These are phyloP conservation scores for Catharus minimus DNA, from an alignment of 2,113 vertebrate genomes.

Conservation along the genomic window DNA sequence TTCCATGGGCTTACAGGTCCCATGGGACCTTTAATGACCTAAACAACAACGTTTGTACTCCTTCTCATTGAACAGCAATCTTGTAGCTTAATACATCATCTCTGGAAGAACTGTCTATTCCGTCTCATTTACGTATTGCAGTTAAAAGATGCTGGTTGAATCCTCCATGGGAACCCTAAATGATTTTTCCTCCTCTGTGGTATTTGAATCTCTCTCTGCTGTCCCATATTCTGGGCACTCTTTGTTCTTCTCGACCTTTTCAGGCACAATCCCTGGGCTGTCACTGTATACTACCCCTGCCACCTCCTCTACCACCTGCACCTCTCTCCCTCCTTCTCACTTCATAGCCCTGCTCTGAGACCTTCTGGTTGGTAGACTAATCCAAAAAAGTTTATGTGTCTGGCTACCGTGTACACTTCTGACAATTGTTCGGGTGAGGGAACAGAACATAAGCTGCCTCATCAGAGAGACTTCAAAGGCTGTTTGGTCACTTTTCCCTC, in stretches of 20 bases:
- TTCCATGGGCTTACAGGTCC: neutral
- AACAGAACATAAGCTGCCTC: neutral
- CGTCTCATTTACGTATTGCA: neutral
- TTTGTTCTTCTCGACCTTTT: neutral
- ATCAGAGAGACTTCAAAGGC: neutral
- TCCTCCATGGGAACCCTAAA: neutral
- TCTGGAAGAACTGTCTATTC: neutral
- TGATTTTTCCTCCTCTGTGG: neutral
- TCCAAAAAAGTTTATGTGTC: neutral
- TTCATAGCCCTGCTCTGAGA: neutral
- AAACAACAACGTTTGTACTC: neutral
- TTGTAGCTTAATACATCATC: neutral
- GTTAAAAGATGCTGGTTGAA: neutral
- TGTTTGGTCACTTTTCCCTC: neutral
- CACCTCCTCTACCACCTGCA: neutral
- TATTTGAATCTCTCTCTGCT: neutral
- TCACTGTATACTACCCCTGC: no score
- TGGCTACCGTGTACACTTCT: fast-evolving
- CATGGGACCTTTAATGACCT: neutral
- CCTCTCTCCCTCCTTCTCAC: neutral
- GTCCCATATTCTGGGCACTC: neutral
- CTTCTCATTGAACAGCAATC: neutral
- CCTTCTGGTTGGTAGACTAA: neutral
- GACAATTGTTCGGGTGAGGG: neutral
- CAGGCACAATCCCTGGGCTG: fast-evolving